A percentile compares a stretch with the other conserved stretches of the same genome.
Conservation (phyloP, 2,797 vertebrate species). For the Coracias cyanogaster region DNA sequence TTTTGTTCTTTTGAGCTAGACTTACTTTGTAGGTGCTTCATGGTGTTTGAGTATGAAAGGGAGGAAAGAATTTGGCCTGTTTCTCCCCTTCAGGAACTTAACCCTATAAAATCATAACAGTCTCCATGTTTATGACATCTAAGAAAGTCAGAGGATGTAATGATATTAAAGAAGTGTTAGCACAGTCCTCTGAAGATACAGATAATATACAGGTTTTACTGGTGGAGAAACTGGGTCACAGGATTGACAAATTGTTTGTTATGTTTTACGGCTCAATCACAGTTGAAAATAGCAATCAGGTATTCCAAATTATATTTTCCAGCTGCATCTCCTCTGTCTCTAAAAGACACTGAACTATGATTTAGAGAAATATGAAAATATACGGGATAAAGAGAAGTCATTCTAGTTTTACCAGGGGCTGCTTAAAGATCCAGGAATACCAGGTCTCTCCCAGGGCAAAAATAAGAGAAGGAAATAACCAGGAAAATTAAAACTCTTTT, state of each 20-base stretch:
- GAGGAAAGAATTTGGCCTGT: not conserved
- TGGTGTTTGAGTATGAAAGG: not conserved
- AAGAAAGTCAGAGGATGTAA: not conserved
- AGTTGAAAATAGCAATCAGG: not conserved
- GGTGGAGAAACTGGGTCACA: not conserved
- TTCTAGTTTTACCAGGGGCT: not conserved
- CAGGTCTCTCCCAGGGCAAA: constrained; percentile 24
- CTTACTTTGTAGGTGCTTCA: not conserved
- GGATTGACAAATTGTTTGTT: not conserved
- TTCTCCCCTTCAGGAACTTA: not conserved
- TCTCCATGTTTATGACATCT: not conserved
- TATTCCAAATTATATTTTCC: not conserved
- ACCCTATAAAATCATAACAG: not conserved
- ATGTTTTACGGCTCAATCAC: not conserved
- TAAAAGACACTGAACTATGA: not conserved
- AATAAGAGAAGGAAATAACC: constrained; percentile 8
- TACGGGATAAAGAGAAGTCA: not conserved
- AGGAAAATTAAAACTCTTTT: constrained; percentile 51
- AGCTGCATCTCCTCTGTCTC: not conserved
- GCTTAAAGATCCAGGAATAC: not conserved
- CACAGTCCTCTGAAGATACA: not conserved
- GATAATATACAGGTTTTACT: not conserved
- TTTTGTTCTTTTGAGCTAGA: not conserved
- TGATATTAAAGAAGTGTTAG: not conserved
- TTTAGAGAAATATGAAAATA: constrained; percentile 33